Base-by-base conservation (phyloP, 1,140 invertebrate species). In the Meloidogyne chitwoodi region DNA sequence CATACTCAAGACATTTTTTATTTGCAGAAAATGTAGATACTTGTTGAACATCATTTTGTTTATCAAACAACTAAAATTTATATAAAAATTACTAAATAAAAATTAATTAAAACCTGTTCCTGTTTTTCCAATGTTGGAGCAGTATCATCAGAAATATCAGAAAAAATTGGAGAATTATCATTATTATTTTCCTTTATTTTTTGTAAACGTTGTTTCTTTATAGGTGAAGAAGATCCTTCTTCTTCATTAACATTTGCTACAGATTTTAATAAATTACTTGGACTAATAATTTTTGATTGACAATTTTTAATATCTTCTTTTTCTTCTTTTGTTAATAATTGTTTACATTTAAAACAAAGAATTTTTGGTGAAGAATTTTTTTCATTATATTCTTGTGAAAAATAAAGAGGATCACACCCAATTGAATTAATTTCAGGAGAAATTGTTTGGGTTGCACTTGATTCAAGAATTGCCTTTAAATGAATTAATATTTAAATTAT, bases 141-240 rank as follows among this genome's bases (percentile, higher is more conserved):
- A n/a, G 38, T 22, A 38, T 77, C 76, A 31, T 77, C 76, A n/a
- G 76, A 77, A 68, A 77, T 77, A 68, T 77, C 76, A 29, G 76
- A 77, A 62, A 77, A 77, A 10, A 27, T 48, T 24, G 76, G 76
- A 22, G 76, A 75, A 74, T 77, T 65, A 48, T 70, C 74, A 26
- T 27, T 56, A 11, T 19, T 34, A 14, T 16, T 34, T 68, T 74
- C 27, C 19, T 62, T 69, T 67, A 62, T 10, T n/a, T 62, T 38
- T 11, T 62, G 24, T 38, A 38, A 26, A 19, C 71, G 22, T 41
- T 56, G 38, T 19, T 62, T 16, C 31, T 62, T 24, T 38, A n/a
- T 8, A 16, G 22, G 0, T 63, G 56, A 22, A 73, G 24, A 19
- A 27, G 0, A 34, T 64, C 1, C n/a, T 41, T 61, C 38, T 38